Evolutionary conservation across 53 echinoderm and acorn worm species (phyloP).

Genomic region (Hippasteria phrygiana): DNA sequence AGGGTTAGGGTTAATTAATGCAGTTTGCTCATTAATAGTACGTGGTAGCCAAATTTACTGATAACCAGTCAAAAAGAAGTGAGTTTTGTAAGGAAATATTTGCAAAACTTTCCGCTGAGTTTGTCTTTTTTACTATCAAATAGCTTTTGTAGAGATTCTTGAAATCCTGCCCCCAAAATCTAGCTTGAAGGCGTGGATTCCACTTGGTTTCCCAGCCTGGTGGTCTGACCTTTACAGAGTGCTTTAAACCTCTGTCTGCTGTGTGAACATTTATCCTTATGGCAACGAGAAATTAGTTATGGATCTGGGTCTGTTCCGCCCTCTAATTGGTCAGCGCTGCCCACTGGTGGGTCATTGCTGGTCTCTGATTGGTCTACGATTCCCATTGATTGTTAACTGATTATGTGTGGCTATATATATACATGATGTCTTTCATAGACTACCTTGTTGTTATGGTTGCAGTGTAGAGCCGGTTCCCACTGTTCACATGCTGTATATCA

Average conservation of each 20-base stretch:
- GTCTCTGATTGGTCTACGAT: background rate
- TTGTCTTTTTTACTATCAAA: too few relatives aligned
- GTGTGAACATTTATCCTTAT: too few relatives aligned
- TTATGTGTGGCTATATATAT: background rate
- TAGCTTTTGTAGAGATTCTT: too few relatives aligned
- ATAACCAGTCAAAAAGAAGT: too few relatives aligned
- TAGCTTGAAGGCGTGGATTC: too few relatives aligned
- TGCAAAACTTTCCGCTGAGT: too few relatives aligned
- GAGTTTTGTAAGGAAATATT: too few relatives aligned
- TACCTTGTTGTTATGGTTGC: background rate
- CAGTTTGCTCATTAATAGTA: too few relatives aligned
- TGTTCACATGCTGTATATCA: background rate
- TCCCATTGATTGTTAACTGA: slow-evolving; percentile 8
- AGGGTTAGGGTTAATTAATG: too few relatives aligned
- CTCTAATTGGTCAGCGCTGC: slow-evolving; percentile 1
- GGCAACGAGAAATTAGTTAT: background rate
- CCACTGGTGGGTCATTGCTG: background rate
- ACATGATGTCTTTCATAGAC: background rate
- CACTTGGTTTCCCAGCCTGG: background rate
- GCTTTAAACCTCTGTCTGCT: slow-evolving; percentile 1
- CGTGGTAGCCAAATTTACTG: too few relatives aligned
- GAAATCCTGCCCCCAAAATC: too few relatives aligned
- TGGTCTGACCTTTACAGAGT: background rate
- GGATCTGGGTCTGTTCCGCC: background rate
- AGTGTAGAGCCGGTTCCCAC: background rate